phyloP scores from a whole-genome alignment of 2,888 invertebrate species.

The Masnerella sp. region DNA sequence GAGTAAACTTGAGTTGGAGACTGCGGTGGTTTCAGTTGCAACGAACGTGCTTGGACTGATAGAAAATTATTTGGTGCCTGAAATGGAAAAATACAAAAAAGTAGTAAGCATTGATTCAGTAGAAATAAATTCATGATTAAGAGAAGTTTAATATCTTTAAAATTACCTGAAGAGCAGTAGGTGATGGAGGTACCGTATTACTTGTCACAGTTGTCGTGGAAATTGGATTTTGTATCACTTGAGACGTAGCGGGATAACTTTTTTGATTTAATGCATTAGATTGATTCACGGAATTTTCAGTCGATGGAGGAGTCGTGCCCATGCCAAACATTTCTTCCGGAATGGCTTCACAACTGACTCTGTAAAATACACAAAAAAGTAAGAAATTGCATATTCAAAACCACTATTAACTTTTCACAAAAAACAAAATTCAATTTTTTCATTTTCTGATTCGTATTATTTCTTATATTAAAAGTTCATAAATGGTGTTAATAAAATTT shows the following conservation, averaged over 20 bases:
- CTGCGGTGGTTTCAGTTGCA: constrained; percentile 80
- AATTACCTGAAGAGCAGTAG: constrained; percentile 73
- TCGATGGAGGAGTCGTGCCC: constrained; percentile 85
- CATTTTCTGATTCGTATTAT: too few relatives aligned
- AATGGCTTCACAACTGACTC: constrained; percentile 93
- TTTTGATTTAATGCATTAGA: constrained; percentile 79
- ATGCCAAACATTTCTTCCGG: constrained; percentile 90
- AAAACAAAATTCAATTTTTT: too few relatives aligned
- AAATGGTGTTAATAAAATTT: too few relatives aligned
- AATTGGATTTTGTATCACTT: constrained; percentile 71
- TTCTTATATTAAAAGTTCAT: too few relatives aligned
- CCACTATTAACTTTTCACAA: too few relatives aligned
- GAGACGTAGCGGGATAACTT: constrained; percentile 78
- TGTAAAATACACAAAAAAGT: constrained; percentile 50
- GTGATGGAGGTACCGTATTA: constrained; percentile 78
- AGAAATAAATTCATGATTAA: too few relatives aligned
- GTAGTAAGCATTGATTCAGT: too few relatives aligned
- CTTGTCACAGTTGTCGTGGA: constrained; percentile 69
- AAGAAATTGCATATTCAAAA: background rate
- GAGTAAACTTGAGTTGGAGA: constrained; percentile 83
- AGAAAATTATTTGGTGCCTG: constrained; percentile 71
- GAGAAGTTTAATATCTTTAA: too few relatives aligned
- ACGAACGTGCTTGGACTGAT: constrained; percentile 66
- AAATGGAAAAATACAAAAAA: constrained; percentile 20
- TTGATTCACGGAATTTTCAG: constrained; percentile 77